phyloP scores from a whole-genome alignment of 37 sponge, comb jelly and placozoan species.

The Cliona cf. orientalis region DNA sequence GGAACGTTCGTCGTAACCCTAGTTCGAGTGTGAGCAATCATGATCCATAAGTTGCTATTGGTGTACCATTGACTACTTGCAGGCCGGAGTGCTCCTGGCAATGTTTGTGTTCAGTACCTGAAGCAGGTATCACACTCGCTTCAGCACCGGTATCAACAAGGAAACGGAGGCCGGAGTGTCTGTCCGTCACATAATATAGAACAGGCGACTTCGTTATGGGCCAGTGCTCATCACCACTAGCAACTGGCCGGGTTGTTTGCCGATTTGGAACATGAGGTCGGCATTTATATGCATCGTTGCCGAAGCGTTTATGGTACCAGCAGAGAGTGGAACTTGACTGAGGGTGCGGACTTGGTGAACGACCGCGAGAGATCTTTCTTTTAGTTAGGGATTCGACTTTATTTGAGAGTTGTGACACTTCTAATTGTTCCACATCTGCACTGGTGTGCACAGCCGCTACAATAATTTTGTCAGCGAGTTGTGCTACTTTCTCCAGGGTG shows the following conservation, averaged over 20 bases:
- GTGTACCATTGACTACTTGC: conserved; percentile 1
- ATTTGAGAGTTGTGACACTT: conserved; percentile 5
- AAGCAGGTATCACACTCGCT: conserved; percentile 45
- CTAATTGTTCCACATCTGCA: conserved; percentile 19
- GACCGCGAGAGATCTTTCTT: neutral
- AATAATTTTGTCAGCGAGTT: conserved; percentile 51
- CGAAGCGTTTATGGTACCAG: conserved; percentile 60
- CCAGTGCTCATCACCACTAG: conserved; percentile 67
- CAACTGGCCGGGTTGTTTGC: conserved; percentile 52
- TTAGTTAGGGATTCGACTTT: neutral
- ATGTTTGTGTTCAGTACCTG: neutral
- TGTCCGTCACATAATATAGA: conserved; percentile 26
- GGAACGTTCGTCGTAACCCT: too few relatives aligned
- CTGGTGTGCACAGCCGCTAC: conserved; percentile 43
- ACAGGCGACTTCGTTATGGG: conserved; percentile 57
- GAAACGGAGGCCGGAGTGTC: conserved; percentile 5
- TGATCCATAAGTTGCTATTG: conserved; percentile 44
- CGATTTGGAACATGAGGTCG: conserved; percentile 29
- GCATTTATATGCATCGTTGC: conserved; percentile 57
- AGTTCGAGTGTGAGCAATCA: conserved; percentile 61
- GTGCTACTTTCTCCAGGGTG: conserved; percentile 35
- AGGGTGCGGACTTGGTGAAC: neutral
- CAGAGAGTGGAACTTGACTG: neutral
- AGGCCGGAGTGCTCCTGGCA: conserved; percentile 6
- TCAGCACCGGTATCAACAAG: conserved; percentile 53